phyloP scores from a whole-genome alignment of 2,797 vertebrate species.

The Falco rusticolus region DNA sequence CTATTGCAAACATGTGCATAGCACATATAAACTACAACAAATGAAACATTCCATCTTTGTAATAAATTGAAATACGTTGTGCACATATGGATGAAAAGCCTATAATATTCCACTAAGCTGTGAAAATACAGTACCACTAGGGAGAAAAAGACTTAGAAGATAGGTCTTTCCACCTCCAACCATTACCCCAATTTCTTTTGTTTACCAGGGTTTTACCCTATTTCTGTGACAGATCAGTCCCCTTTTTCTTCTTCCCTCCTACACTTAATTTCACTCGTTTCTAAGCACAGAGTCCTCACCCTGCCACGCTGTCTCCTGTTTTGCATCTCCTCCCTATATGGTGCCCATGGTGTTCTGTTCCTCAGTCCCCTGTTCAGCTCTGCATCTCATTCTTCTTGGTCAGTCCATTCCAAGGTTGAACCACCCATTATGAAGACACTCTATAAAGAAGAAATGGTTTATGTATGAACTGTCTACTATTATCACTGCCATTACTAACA shows the following conservation, averaged over 20 bases:
- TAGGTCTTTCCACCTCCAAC: not conserved
- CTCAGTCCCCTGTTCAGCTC: not conserved
- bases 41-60: constrained; percentile 4
- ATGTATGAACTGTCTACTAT: not conserved
- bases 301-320: not conserved
- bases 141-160: not conserved
- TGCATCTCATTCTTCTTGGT: not conserved
- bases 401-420: not conserved
- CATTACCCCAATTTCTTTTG: not conserved
- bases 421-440: not conserved
- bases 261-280: not conserved
- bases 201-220: not conserved
- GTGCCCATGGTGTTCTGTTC: not conserved
- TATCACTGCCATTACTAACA: not conserved
- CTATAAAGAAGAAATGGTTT: not conserved
- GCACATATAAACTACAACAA: constrained; percentile 3
- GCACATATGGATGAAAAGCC: not conserved
- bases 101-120: not conserved
- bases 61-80: not conserved
- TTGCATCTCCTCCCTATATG: not conserved
- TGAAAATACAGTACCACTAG: not conserved
- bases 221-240: not conserved
- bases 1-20: constrained; percentile 20
- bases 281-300: not conserved
- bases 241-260: not conserved